Base-by-base conservation (phyloP, 2,888 invertebrate species). In the Anthophora plumipes region DNA sequence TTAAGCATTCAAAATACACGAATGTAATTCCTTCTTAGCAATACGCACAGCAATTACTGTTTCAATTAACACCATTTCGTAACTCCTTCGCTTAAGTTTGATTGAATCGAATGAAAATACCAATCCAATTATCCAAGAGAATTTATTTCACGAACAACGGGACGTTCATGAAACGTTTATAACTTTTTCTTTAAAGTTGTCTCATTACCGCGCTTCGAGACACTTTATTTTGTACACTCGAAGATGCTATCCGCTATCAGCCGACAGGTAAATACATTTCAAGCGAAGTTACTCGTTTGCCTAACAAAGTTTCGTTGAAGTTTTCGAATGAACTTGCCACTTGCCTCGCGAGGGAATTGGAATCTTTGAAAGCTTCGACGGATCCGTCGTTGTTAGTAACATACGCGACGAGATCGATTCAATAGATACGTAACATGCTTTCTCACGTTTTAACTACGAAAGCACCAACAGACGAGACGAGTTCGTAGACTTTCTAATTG, bases 251-350 rank as follows among this genome's bases (percentile, higher is more conserved):
- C 17, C 12, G n/a, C n/a, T 55, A 55, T 71, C 54, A 37, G 54
- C 55, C 41, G 11, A 17, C 43, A 66, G 59, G 22, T 46, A 55
- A 61, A 48, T 67, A 60, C 55, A 14, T 60, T 67, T n/a, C 66
- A 76, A 52, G 11, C 37, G n/a, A 64, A 61, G 71, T 63, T 63
- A 25, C 72, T 25, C 46, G 43, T 59, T 73, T 52, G 31, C 52
- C 39, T 48, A 60, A 64, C 64, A 8, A 64, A 73, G 77, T 80
- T 73, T 0, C 52, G 11, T 14, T 37, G 2, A 12, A 63, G 75
- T 75, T 80, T 60, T 50, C 77, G 61, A 64, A 37, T n/a, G 48
- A 80, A 80, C 59, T 77, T 68, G 60, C 71, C 54, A 41, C 84
- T 77, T 68, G 73, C 22, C n/a, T 70, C 22, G n/a, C 55, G 54